Conservation (phyloP, 2,888 invertebrate species). For the Caenorhabditis sp. region DNA sequence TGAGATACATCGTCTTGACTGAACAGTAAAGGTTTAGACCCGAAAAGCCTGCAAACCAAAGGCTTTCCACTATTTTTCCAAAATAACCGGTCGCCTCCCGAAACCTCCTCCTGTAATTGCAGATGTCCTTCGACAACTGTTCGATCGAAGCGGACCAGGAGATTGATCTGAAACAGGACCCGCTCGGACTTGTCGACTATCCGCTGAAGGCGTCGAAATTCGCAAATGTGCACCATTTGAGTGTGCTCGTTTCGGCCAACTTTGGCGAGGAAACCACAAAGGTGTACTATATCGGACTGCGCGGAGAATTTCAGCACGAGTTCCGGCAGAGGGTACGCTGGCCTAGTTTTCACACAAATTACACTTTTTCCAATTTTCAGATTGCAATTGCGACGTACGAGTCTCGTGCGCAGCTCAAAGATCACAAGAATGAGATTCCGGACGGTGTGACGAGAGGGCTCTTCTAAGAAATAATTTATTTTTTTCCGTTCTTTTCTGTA, state of each 20-base stretch:
- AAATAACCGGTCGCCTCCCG: too few species aligned
- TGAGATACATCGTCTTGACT: too few species aligned
- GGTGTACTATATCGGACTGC: slow-evolving; percentile 91
- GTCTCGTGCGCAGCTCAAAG: slow-evolving; percentile 73
- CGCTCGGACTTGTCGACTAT: slow-evolving; percentile 71
- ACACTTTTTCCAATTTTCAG: slow-evolving; percentile 54
- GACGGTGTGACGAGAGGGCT: slow-evolving; percentile 55
- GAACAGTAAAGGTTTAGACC: too few species aligned
- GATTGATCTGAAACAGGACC: slow-evolving; percentile 75
- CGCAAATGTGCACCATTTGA: slow-evolving; percentile 89
- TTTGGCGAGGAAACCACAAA: slow-evolving; percentile 88
- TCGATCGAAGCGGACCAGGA: slow-evolving; percentile 80
- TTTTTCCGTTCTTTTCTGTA: background rate
- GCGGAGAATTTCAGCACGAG: slow-evolving; percentile 87
- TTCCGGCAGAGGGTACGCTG: slow-evolving; percentile 65
- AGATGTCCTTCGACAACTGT: slow-evolving; percentile 96
- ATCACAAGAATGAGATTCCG: slow-evolving; percentile 77
- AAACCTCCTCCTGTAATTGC: slow-evolving; percentile 80
- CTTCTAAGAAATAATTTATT: slow-evolving; percentile 22
- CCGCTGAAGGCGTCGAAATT: slow-evolving; percentile 86
- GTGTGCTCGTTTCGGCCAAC: slow-evolving; percentile 81
- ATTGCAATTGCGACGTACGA: slow-evolving; percentile 78
- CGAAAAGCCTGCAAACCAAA: too few species aligned
- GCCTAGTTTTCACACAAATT: too few species aligned
- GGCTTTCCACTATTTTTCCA: too few species aligned